Conservation (phyloP, 2,797 vertebrate species). For the Ptychadena robeensis region DNA sequence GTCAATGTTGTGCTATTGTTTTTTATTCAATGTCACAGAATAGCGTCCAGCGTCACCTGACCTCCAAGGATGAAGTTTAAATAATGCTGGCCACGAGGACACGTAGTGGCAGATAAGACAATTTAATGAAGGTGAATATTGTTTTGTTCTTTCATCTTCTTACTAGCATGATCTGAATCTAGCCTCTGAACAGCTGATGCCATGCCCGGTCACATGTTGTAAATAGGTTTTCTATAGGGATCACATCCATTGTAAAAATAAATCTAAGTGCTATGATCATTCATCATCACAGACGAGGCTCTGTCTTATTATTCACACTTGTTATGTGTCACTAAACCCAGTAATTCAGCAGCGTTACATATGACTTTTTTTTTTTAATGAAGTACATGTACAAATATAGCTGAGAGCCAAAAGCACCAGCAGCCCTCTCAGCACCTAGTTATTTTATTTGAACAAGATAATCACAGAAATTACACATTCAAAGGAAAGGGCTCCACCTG, state of each 20-base stretch:
- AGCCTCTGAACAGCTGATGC: neutral
- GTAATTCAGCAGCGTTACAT: neutral
- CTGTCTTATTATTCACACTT: neutral
- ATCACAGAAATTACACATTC: conserved; percentile 43
- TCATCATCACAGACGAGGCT: neutral
- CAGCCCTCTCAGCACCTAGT: conserved; percentile 3
- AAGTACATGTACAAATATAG: conserved; percentile 29
- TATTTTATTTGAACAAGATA: conserved; percentile 41
- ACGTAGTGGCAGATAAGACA: no score
- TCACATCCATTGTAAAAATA: neutral
- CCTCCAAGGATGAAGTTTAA: no score
- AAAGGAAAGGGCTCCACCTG: conserved; percentile 53
- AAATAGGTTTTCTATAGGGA: neutral
- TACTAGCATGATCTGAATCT: no score
- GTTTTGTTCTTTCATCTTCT: no score
- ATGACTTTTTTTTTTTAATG: conserved; percentile 26
- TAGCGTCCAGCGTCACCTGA: no score
- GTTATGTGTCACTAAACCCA: conserved; percentile 11
- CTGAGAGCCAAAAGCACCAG: conserved; percentile 3
- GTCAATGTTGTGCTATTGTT: no score
- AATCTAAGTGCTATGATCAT: neutral
- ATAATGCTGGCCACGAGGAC: no score
- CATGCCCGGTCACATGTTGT: neutral
- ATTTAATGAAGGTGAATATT: no score
- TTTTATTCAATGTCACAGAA: no score